phyloP scores from a whole-genome alignment of 2,113 vertebrate species.

The Kryptolebias marmoratus region DNA sequence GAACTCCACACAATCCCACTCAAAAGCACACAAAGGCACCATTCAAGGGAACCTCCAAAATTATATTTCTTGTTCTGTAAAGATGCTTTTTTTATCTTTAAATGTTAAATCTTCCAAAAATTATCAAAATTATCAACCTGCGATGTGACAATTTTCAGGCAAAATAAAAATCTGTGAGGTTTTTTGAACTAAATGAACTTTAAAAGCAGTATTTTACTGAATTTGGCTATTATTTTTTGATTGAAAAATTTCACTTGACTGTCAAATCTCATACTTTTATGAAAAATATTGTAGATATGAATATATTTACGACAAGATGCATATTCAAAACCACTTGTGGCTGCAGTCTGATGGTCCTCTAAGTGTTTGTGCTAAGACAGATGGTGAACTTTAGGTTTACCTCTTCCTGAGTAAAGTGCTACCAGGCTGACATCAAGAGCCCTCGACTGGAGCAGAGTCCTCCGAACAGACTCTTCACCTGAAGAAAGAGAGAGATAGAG shows the following conservation, averaged over 20 bases:
- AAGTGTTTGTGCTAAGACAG: conserved; percentile 59
- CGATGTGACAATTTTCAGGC: not conserved
- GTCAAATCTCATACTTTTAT: not conserved
- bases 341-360: conserved; percentile 38
- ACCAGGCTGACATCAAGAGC: conserved; percentile 61
- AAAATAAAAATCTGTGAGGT: not conserved
- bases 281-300: not conserved
- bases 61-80: too few relatives aligned
- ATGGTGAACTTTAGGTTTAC: conserved; percentile 47
- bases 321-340: conserved; percentile 43
- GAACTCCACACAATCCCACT: too few relatives aligned
- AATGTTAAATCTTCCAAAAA: not conserved
- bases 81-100: not conserved
- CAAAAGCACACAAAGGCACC: too few relatives aligned
- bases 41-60: too few relatives aligned
- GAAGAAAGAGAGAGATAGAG: conserved; percentile 56
- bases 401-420: conserved; percentile 58
- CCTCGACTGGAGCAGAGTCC: conserved; percentile 68
- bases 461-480: conserved; percentile 72
- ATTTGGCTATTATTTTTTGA: not conserved
- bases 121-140: not conserved
- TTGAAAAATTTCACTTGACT: not conserved
- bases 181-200: not conserved
- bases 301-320: not conserved
- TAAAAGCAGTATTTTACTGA: too few relatives aligned